Conservation (phyloP, 2,888 invertebrate genomes). For the Thysanoteuthis rhombus region DNA sequence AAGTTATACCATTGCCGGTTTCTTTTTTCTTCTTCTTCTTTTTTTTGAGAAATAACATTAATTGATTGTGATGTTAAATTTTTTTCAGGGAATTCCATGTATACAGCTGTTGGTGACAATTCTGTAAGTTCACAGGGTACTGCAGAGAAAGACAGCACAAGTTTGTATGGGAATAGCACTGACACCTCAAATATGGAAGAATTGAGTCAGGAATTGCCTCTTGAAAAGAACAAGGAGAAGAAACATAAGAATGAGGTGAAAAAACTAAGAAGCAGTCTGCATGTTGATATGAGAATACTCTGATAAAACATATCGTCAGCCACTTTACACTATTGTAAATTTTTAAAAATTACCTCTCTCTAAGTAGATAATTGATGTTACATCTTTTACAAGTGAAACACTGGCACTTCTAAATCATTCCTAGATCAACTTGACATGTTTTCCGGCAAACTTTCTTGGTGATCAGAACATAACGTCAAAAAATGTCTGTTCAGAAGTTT, state of each 20-base stretch:
- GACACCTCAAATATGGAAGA: neutral
- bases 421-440: neutral
- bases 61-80: neutral
- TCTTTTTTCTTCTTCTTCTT: too few relatives aligned
- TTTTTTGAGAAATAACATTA: too few relatives aligned
- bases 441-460: too few relatives aligned
- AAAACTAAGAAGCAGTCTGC: neutral
- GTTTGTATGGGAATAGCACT: conserved; percentile 35
- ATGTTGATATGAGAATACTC: neutral
- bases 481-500: too few relatives aligned
- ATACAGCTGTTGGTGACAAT: neutral
- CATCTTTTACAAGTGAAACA: neutral
- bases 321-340: neutral
- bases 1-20: too few relatives aligned
- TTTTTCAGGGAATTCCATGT: neutral
- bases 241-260: conserved; percentile 44
- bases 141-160: neutral
- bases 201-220: conserved; percentile 35
- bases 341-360: neutral
- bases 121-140: neutral
- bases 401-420: too few relatives aligned
- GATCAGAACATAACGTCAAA: too few relatives aligned
- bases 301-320: neutral
- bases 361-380: neutral
- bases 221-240: conserved; percentile 43